phyloP scores from a whole-genome alignment of 2,888 invertebrate species.

The Onchidella celtica region DNA sequence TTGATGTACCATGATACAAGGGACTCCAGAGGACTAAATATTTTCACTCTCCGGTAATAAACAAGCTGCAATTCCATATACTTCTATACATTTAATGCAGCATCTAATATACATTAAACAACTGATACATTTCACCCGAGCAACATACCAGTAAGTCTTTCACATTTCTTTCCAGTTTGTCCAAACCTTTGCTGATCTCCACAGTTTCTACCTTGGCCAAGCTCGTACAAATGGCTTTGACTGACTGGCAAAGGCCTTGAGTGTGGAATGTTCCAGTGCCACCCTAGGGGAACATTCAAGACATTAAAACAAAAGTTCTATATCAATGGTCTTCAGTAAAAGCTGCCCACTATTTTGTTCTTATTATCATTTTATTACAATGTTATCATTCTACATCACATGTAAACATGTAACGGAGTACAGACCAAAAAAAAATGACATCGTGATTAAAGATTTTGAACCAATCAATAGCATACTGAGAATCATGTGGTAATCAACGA shows the following conservation, averaged over 20 bases:
- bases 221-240: conserved; percentile 94
- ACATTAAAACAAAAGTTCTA: background rate
- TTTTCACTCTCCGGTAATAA: no score
- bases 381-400: no score
- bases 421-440: no score
- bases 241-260: conserved; percentile 91
- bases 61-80: no score
- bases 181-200: conserved; percentile 90
- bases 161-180: conserved; percentile 80
- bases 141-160: conserved; percentile 51
- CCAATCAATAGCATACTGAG: no score
- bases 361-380: background rate
- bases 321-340: background rate
- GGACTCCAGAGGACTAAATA: no score
- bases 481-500: no score
- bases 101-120: background rate
- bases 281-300: conserved; percentile 63
- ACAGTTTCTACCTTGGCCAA: conserved; percentile 94
- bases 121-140: background rate
- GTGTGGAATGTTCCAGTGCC: conserved; percentile 79
- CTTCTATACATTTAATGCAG: background rate
- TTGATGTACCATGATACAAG: no score
- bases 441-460: no score
- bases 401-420: no score
- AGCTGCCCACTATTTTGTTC: no score